These are phyloP conservation scores for Steatocranus sp. DNA, from an alignment of 2,797 vertebrate genomes.

Conservation along the genomic window DNA sequence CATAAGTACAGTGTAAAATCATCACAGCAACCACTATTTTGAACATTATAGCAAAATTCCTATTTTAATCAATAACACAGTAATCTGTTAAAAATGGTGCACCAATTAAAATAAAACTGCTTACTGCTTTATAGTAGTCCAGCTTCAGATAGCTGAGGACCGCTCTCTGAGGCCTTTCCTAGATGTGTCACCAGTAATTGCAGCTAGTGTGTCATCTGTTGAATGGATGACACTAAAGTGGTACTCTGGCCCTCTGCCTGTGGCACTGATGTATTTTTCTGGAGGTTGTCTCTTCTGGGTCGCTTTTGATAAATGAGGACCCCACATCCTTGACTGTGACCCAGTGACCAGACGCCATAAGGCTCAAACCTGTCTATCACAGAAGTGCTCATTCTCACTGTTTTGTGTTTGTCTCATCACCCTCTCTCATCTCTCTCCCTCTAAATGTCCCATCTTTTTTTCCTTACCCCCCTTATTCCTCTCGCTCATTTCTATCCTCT, in stretches of 20 bases:
- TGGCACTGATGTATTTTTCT: background rate
- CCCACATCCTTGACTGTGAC: conserved; percentile 3
- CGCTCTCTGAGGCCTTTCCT: background rate
- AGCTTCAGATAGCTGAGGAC: background rate
- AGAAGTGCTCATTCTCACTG: background rate
- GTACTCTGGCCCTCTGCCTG: background rate
- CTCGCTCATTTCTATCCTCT: background rate
- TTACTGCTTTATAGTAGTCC: background rate
- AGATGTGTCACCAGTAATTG: conserved; percentile 37
- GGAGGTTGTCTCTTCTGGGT: background rate
- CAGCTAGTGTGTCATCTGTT: conserved; percentile 27
- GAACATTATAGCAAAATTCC: background rate
- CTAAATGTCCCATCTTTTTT: background rate
- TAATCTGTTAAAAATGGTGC: background rate
- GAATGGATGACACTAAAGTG: conserved; percentile 10
- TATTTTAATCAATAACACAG: background rate
- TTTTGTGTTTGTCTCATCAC: background rate
- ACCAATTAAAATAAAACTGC: conserved; percentile 12
- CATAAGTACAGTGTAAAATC: background rate
- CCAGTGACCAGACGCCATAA: background rate
- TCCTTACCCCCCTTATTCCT: background rate
- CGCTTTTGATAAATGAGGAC: background rate
- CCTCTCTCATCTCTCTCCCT: background rate
- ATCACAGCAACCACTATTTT: background rate
- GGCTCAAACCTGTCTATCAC: background rate